Evolutionary conservation across 2,113 vertebrate genomes (phyloP).

Genomic region (Tapirus terrestris): DNA sequence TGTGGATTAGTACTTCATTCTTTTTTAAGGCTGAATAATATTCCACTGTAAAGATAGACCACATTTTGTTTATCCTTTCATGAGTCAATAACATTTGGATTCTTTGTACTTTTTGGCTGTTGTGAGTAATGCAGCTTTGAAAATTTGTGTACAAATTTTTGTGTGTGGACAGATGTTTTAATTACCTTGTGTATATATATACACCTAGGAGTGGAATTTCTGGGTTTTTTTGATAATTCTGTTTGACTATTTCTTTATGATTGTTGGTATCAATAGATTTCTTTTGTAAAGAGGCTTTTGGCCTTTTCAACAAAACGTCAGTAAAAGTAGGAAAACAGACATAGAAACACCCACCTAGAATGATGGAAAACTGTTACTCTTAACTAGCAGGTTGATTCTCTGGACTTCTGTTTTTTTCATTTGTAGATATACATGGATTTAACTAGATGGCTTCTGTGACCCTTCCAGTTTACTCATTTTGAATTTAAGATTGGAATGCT

Average conservation of each 20-base stretch:
- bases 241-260: not conserved
- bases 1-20: not conserved
- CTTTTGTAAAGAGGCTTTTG: constrained; percentile 36
- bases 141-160: not conserved
- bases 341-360: not conserved
- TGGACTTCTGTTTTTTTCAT: constrained; percentile 6
- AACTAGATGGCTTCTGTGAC: not conserved
- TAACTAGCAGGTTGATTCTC: not conserved
- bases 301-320: not conserved
- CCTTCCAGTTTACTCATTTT: not conserved
- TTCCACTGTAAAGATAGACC: not conserved
- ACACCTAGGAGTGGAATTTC: not conserved
- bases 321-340: constrained; percentile 1
- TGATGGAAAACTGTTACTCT: constrained; percentile 3
- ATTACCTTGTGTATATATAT: not conserved
- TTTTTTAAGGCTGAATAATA: not conserved
- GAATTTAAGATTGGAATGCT: not conserved
- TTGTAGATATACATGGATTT: constrained; percentile 22
- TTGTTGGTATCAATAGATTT: not conserved
- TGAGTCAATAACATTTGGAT: not conserved
- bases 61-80: not conserved
- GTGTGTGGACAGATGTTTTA: not conserved
- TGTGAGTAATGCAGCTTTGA: not conserved
- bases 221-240: not conserved
- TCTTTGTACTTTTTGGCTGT: not conserved